Percentiles rank a stretch among this genome's conserved stretches.
Evolutionary conservation across 1,140 invertebrate genomes (phyloP).

Genomic region (Spodoptera litura): DNA sequence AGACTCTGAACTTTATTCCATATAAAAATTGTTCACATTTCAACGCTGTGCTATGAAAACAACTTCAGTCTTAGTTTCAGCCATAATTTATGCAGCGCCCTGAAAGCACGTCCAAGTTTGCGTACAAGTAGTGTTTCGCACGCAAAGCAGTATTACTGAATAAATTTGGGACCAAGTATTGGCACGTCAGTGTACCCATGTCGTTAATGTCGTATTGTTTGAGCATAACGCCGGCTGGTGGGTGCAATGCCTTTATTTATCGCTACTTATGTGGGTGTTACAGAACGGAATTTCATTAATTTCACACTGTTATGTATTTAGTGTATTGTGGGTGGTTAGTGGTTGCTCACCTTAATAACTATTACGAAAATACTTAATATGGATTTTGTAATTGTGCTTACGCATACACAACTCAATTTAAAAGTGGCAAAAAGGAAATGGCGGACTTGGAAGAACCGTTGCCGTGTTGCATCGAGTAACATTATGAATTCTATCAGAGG

Average conservation of each 20-base stretch:
- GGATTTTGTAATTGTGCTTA: constrained; percentile 26
- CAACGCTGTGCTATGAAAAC: constrained; percentile 34
- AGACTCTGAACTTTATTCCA: constrained; percentile 28
- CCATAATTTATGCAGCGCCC: constrained; percentile 33
- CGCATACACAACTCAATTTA: constrained; percentile 1
- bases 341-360: constrained; percentile 25
- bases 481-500: constrained; percentile 27
- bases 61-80: constrained; percentile 31
- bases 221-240: constrained; percentile 30
- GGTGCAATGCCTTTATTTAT: constrained; percentile 40
- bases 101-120: constrained; percentile 29
- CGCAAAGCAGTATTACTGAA: constrained; percentile 16
- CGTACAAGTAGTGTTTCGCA: constrained; percentile 21
- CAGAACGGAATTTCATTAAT: constrained; percentile 44
- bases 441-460: background rate
- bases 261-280: constrained; percentile 28
- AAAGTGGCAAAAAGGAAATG: background rate
- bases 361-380: constrained; percentile 23
- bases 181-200: constrained; percentile 27
- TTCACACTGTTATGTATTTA: constrained; percentile 24
- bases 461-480: background rate
- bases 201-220: constrained; percentile 49
- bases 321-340: constrained; percentile 7
- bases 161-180: constrained; percentile 39
- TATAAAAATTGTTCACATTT: constrained; percentile 39